Percentiles rank a stretch among this genome's conserved stretches.
Conservation (phyloP, 1,140 invertebrate species). For the Drosophila melanogaster region DNA sequence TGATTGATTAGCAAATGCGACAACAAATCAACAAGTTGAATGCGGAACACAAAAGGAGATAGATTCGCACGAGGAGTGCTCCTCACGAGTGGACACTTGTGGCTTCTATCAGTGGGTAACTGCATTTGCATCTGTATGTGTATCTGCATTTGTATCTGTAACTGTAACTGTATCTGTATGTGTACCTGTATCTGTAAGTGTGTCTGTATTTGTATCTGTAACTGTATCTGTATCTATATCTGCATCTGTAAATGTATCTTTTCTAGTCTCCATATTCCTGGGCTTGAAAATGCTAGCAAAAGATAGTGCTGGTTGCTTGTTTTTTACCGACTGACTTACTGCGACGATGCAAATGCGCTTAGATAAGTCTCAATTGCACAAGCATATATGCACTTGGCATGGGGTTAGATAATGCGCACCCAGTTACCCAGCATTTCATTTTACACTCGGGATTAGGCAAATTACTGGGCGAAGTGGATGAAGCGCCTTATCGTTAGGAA, state of each 20-base stretch:
- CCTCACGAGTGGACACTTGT: slow-evolving; percentile 16
- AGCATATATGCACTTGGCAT: slow-evolving; percentile 9
- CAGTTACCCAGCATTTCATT: slow-evolving; percentile 9
- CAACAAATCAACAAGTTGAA: background rate
- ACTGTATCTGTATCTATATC: too few relatives aligned
- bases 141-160: too few relatives aligned
- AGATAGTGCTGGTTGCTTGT: background rate
- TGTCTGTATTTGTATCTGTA: too few relatives aligned
- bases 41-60: background rate
- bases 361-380: slow-evolving; percentile 57
- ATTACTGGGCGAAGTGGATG: slow-evolving; percentile 12
- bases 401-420: background rate
- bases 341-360: slow-evolving; percentile 49
- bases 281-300: background rate
- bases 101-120: slow-evolving; percentile 4
- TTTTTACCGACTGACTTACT: background rate
- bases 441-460: slow-evolving; percentile 25
- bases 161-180: too few relatives aligned
- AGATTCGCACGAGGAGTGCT: background rate
- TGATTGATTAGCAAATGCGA: slow-evolving; percentile 4
- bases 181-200: too few relatives aligned
- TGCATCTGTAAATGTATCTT: background rate
- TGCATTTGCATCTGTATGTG: too few relatives aligned
- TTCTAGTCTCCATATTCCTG: background rate
- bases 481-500: background rate